phyloP scores from a whole-genome alignment of 1,140 invertebrate genomes.

The Ladona fulva region DNA sequence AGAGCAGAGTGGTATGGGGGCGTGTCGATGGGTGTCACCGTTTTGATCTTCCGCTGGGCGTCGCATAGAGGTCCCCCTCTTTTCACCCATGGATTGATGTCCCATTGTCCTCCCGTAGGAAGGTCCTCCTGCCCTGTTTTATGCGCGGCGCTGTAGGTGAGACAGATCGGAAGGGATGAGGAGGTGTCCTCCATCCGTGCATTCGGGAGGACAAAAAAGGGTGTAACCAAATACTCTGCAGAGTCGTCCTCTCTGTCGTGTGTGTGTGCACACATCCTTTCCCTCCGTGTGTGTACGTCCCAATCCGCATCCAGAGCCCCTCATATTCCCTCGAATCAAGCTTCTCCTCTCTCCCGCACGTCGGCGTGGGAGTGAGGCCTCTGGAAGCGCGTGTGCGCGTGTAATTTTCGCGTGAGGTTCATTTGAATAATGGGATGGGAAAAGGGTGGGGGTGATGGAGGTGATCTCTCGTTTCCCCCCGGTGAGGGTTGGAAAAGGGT shows the following conservation, averaged over 20 bases:
- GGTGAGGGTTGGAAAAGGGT: background rate
- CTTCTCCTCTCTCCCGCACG: too few species aligned
- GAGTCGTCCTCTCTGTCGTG: too few species aligned
- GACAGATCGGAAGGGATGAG: too few species aligned
- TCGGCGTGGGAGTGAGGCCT: too few species aligned
- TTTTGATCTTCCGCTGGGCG: background rate
- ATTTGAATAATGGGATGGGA: slow-evolving; percentile 6
- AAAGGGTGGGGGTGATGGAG: background rate
- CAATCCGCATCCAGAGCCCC: too few species aligned
- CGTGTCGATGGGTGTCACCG: background rate
- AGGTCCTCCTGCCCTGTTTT: background rate
- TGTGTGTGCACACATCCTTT: too few species aligned
- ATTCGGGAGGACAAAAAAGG: too few species aligned
- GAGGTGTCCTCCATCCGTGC: too few species aligned
- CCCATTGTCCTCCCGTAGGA: background rate
- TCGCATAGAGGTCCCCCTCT: background rate
- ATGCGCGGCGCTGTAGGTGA: too few species aligned
- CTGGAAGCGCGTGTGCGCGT: background rate
- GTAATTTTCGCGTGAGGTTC: slow-evolving; percentile 5
- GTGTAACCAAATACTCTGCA: too few species aligned
- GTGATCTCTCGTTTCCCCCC: background rate
- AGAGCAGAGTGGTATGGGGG: background rate
- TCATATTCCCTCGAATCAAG: too few species aligned
- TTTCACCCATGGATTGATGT: background rate
- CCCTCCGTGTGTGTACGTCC: too few species aligned